Base-by-base conservation (phyloP, 2,888 invertebrate species). In the Scaptomyza polygonia region DNA sequence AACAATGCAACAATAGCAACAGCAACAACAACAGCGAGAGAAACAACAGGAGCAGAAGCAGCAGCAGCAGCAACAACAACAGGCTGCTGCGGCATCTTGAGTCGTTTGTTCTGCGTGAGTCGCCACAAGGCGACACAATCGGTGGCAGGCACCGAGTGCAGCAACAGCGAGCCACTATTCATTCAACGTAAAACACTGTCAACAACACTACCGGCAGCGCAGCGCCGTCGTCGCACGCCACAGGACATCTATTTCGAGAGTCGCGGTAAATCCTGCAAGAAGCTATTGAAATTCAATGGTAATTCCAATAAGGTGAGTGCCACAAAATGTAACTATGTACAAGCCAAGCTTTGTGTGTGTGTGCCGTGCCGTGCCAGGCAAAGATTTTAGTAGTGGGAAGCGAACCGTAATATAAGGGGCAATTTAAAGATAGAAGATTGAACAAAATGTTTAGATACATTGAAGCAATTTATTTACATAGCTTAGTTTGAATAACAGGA, bases 201-300 rank as follows among this genome's bases (percentile, higher is more conserved):
- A 47, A 40, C 67, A 32, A 14, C 63, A 14, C 61, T 54, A 30
- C 61, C 85, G 49, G 54, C 69, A 58, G 51, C 80, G 45, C 83
- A 86, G 54, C 83, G 90, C 61, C 82, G 88, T 51, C 89, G 90
- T 49, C 90, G 91, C 63, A 91, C 91, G 47, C 91, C 92, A 32
- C 95, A 95, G 91, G 93, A 95, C 92, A 94, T 95, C 91, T 95
- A 95, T 90, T 94, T 94, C 86, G 96, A 96, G 92, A 96, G 95
- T 85, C 94, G 96, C 72, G 96, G 96, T 72, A 96, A 96, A 90
- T 96, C 96, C 92, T 96, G 96, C 92, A 95, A 95, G 89, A 96
- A 96, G 92, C 93, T 96, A 77, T 94, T 96, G 61, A 93, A 95
- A 90, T 95, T 96, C 93, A 96, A 96, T 92, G 96, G 96, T 79